phyloP scores from a whole-genome alignment of 2,797 vertebrate genomes.

The Cossypha caffra region DNA sequence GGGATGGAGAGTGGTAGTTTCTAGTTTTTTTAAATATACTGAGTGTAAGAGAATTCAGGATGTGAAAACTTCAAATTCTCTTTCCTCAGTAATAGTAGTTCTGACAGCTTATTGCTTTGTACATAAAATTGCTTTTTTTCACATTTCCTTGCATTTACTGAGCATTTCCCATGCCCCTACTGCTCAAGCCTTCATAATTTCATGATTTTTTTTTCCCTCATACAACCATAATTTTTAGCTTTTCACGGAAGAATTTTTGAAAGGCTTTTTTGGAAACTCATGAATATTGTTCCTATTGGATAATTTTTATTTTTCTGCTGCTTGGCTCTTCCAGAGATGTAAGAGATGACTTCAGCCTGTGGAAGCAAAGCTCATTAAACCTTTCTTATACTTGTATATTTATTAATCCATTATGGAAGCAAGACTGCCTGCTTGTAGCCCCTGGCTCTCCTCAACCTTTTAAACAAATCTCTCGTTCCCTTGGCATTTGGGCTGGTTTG shows the following conservation, averaged over 20 bases:
- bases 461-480: not conserved
- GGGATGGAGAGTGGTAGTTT: not conserved
- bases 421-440: not conserved
- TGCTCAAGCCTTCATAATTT: not conserved
- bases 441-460: not conserved
- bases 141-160: not conserved
- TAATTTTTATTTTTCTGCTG: not conserved
- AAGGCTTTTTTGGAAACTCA: not conserved
- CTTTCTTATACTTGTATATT: not conserved
- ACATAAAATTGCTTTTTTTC: not conserved
- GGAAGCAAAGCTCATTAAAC: not conserved
- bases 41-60: not conserved
- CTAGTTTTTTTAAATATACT: rapidly evolving
- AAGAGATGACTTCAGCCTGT: not conserved
- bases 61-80: not conserved
- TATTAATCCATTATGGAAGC: not conserved
- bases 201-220: not conserved
- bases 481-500: not conserved
- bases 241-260: not conserved
- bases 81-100: not conserved
- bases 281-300: not conserved
- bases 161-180: not conserved
- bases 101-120: not conserved
- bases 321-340: not conserved
- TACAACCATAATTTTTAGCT: not conserved